Base-by-base conservation (phyloP, 2,888 invertebrate species). In the Listrodromus nycthemerus region DNA sequence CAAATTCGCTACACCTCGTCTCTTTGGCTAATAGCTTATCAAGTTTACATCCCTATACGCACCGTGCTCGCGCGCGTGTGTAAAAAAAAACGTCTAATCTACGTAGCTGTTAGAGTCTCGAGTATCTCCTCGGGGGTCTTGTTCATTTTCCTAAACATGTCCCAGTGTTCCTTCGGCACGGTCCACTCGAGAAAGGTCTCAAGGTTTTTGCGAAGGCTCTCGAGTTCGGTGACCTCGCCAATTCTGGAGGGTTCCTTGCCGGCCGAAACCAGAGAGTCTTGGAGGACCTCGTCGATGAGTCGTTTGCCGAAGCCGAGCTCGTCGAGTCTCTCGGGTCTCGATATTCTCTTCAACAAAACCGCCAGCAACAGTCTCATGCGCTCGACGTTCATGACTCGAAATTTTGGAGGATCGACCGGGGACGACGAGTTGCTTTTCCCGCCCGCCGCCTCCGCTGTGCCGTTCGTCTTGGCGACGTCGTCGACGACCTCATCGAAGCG, bases 341-440 rank as follows among this genome's bases (percentile, higher is more conserved):
- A 97, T 86, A 98, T 97, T 93, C 97, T 96, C 89, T 97, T 97
- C 74, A 98, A 93, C 58, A 98, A 95, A 61, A 97, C 96, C 1
- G 97, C 98, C 86, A 98, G 94, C 52, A 97, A 95, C 86, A 97
- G 95, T 80, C 98, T 95, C 95, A 98, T 96, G 87, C 96, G 96
- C 75, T 97, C 96, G 45, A 97, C 94, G 0, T 95, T 94, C 95
- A 96, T 96, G 6, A 93, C 93, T 27, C 93, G 91, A 83, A 94
- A 94, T 79, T 94, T 94, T n/a, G 90, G 87, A 45, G 93, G 86
- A 8, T 93, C 90, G 0, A 93, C 19, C 13, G 50, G 24, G 0
- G 48, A n/a, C n/a, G 50, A 4, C 1, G 33, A 10, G 27, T 10
- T 30, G 55, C 50, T 41, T n/a, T 67, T 30, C 55, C 52, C 16